Base-by-base conservation (phyloP, 2,888 invertebrate genomes). In the Hedychridium roseum region DNA sequence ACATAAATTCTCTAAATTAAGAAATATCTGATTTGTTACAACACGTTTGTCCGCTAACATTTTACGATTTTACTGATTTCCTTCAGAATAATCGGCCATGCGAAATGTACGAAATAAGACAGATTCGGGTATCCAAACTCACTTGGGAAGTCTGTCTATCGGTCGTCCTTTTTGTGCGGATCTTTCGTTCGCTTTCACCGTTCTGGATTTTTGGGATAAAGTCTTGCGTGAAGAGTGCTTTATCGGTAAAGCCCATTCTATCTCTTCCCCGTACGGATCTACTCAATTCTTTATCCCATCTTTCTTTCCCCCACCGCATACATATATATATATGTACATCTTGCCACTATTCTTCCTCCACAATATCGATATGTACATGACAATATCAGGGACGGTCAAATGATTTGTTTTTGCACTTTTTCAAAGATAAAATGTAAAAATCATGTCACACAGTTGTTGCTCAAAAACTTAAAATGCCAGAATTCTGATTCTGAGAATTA, bases 181-280 rank as follows among this genome's bases (percentile, higher is more conserved):
- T 37, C 15, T 16, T 23, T 2, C 26, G 15, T 16, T 17, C 11
- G 26, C 38, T 38, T 17, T 38, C 21, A 7, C 27, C 9, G 14
- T 15, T 17, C 4, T 16, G 17, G 27, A 38, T 38, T 27, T 26
- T 38, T 27, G 27, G 27, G 26, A 26, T 26, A 16, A 38, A 15
- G 37, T 26, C 9, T 3, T 14, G 28, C 11, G n/a, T n/a, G n/a
- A n/a, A 5, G 16, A 38, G 38, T n/a, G 11, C 17, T 38, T 38
- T n/a, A 38, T 38, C 27, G 38, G 12, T 38, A 38, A 38, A n/a
- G 38, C 38, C 27, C 16, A 16, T 38, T 27, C 11, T 7, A 9
- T 26, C 27, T 11, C 11, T 34, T 11, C 11, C 32, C 16, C 17
- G 6, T 38, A 38, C 16, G 27, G 15, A 38, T 27, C 15, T n/a